Percentiles rank a stretch among this genome's conserved stretches.
Evolutionary conservation across 2,113 vertebrate species (phyloP).

Genomic region (Alosa alosa): DNA sequence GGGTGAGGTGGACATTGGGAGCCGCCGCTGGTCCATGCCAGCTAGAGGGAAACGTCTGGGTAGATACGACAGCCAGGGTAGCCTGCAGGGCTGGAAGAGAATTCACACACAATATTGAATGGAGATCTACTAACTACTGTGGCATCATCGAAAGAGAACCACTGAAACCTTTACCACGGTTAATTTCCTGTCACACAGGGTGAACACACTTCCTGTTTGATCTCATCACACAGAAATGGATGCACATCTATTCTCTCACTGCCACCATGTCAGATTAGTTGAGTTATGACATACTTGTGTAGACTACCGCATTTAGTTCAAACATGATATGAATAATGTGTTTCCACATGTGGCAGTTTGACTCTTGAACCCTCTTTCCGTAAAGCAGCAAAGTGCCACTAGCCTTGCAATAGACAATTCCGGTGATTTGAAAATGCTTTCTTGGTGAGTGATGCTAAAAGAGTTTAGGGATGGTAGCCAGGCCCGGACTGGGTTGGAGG

Average conservation of each 20-base stretch:
- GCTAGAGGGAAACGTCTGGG: background rate
- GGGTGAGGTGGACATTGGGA: background rate
- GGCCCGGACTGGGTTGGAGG: background rate
- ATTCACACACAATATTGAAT: background rate
- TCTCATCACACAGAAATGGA: no score
- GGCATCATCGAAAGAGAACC: background rate
- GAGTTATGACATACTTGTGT: background rate
- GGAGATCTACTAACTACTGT: background rate
- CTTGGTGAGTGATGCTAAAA: background rate
- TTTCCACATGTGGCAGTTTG: background rate
- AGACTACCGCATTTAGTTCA: background rate
- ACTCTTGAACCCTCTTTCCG: background rate
- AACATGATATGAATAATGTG: background rate
- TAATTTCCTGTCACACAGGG: no score
- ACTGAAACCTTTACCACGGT: background rate
- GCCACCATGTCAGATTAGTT: background rate
- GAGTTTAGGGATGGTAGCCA: background rate
- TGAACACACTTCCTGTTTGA: no score
- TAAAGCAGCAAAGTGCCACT: background rate
- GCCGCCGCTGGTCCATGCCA: background rate
- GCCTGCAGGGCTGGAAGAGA: background rate
- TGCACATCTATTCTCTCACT: no score
- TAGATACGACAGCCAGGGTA: background rate
- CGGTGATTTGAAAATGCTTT: background rate
- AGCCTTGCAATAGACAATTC: background rate